Percentiles rank a stretch among this genome's conserved stretches.
These are phyloP conservation scores for Steromphala cineraria DNA, from an alignment of 2,888 invertebrate genomes.

Conservation along the genomic window DNA sequence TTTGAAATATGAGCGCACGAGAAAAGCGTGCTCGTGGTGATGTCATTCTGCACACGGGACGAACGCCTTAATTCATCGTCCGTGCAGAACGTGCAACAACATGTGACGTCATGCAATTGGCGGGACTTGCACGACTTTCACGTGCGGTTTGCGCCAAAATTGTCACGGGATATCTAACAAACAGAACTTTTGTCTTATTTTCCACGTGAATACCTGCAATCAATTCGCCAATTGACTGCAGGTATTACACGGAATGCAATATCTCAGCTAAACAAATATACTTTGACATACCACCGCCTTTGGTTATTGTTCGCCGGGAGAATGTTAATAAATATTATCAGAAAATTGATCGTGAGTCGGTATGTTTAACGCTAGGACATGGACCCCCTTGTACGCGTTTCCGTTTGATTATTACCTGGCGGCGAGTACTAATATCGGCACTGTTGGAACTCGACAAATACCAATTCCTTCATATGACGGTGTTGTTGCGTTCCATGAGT, in stretches of 20 bases:
- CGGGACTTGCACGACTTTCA: neutral
- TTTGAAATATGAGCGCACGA: conserved; percentile 14
- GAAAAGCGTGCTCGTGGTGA: neutral
- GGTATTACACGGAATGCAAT: conserved; percentile 13
- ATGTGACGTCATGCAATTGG: neutral
- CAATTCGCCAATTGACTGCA: conserved; percentile 2
- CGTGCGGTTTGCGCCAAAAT: neutral
- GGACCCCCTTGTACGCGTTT: neutral
- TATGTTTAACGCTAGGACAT: neutral
- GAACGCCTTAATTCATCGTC: neutral
- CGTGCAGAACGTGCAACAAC: conserved; percentile 1
- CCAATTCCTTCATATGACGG: neutral
- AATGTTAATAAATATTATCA: conserved; percentile 10
- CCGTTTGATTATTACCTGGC: neutral
- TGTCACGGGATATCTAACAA: too few species aligned
- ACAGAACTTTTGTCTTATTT: neutral
- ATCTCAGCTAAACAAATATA: conserved; percentile 9
- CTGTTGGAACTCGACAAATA: neutral
- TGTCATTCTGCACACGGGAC: neutral
- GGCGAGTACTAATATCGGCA: neutral
- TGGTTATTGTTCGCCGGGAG: neutral
- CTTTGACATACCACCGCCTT: conserved; percentile 4
- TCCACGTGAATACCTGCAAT: neutral
- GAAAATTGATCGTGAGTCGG: neutral
- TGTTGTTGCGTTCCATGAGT: too few species aligned